Conservation (phyloP, 2,797 vertebrate genomes). For the Sebastes taczanowskii region DNA sequence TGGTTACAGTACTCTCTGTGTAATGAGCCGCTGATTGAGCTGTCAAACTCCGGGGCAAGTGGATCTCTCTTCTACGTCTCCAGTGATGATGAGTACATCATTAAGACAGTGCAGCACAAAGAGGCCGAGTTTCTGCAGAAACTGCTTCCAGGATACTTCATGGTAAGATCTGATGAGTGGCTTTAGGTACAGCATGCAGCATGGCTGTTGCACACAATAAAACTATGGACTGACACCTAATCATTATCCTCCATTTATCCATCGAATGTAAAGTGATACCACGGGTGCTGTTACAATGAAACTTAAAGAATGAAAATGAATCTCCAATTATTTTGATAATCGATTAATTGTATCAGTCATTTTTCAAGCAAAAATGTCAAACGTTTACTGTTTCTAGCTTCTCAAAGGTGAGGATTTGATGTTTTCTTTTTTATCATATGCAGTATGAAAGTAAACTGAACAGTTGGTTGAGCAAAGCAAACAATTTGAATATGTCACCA, state of each 20-base stretch:
- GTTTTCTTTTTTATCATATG: neutral
- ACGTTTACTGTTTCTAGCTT: neutral
- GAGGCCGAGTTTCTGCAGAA: conserved; percentile 98
- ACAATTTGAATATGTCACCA: neutral
- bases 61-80: conserved; percentile 97
- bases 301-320: neutral
- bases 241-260: neutral
- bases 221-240: neutral
- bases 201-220: neutral
- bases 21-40: conserved; percentile 90
- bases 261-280: neutral
- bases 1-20: conserved; percentile 91
- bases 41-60: conserved; percentile 94
- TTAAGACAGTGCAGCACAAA: conserved; percentile 98
- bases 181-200: neutral
- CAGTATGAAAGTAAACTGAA: neutral
- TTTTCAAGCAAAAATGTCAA: neutral
- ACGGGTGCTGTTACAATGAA: neutral
- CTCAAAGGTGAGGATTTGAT: neutral
- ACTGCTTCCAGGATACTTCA: conserved; percentile 96
- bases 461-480: neutral
- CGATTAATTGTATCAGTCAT: neutral
- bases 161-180: conserved; percentile 81
- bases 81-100: conserved; percentile 94
- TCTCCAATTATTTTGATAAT: neutral